Base-by-base conservation (phyloP, 2,888 invertebrate genomes). In the Hemistola chrysoprasaria region DNA sequence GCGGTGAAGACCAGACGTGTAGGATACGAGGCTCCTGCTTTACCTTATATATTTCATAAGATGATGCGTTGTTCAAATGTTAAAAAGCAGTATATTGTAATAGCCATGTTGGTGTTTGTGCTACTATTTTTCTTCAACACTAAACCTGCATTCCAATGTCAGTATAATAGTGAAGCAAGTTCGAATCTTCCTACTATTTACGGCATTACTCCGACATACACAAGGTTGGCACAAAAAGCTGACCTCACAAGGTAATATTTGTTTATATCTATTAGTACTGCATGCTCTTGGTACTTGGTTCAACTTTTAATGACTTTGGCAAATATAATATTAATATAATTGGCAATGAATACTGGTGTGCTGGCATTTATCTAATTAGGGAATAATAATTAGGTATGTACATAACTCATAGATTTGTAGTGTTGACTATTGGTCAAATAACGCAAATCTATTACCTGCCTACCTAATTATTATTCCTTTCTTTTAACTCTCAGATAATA, bases 141-240 rank as follows among this genome's bases (percentile, higher is more conserved):
- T 45, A 78, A 69, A 52, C 87, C 88, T 22, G 78, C 76, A 24
- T 77, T 85, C 52, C 88, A 85, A 69, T 88, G 88, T 48, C 87
- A 86, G 55, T 77, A 85, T 51, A 71, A 68, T 49, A 62, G 71
- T 45, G 82, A 82, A 51, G 63, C 65, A 24, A 65, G 72, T 48
- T 68, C 77, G 20, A 79, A 86, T 52, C 62, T 90, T 47, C 95
- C 96, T 21, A 93, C 90, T 22, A 95, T 98, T 55, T 98, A 96
- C 77, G 95, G 95, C 8, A 93, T 98, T 56, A 98, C 98, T 2
- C 98, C 98, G 22, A 98, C 98, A 0, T 97, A 97, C 76, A 79
- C 92, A 11, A 91, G 98, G 46, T 92, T 95, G 24, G 95, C 95
- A 20, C 98, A 98, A 82, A 97, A 97, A 79, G 98, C 98, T 6